Conservation (phyloP, 2,113 vertebrate species). For the Laterallus jamaicensis region DNA sequence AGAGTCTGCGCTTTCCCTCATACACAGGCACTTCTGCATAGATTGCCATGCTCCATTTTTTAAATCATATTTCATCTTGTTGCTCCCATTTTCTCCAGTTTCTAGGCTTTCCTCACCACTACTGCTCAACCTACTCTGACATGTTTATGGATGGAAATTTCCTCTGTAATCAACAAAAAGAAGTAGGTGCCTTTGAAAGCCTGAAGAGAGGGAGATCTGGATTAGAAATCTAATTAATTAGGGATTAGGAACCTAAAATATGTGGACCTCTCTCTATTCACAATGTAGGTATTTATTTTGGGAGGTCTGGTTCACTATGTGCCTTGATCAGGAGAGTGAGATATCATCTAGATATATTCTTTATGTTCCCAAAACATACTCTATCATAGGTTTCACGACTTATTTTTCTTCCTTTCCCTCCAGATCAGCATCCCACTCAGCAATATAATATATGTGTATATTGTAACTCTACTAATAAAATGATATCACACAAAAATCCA, state of each 20-base stretch:
- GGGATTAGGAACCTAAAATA: slow-evolving; percentile 50
- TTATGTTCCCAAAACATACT: not conserved
- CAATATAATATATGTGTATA: not conserved
- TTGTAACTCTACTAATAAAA: not conserved
- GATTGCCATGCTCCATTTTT: not conserved
- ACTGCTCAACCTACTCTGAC: not conserved
- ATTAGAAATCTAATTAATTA: slow-evolving; percentile 60
- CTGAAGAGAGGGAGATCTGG: slow-evolving; percentile 13
- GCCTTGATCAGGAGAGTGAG: not conserved
- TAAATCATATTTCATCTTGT: not conserved
- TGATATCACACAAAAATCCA: not conserved
- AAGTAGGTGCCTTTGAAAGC: slow-evolving; percentile 34
- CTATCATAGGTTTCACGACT: not conserved
- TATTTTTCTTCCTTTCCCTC: not conserved
- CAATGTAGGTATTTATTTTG: not conserved
- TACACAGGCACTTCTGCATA: not conserved
- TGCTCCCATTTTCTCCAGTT: not conserved
- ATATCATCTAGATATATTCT: not conserved
- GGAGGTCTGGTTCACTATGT: not conserved
- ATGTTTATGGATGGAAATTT: slow-evolving; percentile 29
- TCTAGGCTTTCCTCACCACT: not conserved
- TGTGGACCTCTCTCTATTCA: not conserved
- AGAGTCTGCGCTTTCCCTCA: not conserved
- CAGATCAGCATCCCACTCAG: not conserved
- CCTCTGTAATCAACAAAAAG: slow-evolving; percentile 32